Evolutionary conservation across 2,113 vertebrate species (phyloP).

Genomic region (Notothenia coriiceps): DNA sequence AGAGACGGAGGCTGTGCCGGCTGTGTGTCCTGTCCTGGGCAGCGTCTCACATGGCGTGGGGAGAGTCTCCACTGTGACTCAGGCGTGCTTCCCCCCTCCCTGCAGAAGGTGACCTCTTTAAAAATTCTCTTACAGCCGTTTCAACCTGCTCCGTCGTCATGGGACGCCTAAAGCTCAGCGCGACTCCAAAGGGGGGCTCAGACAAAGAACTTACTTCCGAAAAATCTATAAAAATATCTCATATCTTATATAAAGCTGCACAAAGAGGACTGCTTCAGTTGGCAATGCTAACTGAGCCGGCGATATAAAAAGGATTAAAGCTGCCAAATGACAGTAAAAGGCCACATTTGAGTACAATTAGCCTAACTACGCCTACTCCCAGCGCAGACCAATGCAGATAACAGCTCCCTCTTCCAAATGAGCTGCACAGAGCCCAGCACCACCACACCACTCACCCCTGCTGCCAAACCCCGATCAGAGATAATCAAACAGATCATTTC

Average conservation of each 20-base stretch:
- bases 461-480: conserved; percentile 59
- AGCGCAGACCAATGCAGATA: conserved; percentile 61
- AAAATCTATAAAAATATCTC: conserved; percentile 54
- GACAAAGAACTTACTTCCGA: conserved; percentile 64
- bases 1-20: conserved; percentile 41
- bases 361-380: conserved; percentile 61
- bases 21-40: conserved; percentile 39
- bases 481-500: conserved; percentile 64
- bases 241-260: conserved; percentile 17
- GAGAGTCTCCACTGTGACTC: conserved; percentile 75
- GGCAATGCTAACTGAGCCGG: conserved; percentile 30
- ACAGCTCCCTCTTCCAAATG: conserved; percentile 59
- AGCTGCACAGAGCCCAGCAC: conserved; percentile 53
- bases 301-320: conserved; percentile 54
- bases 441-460: conserved; percentile 58
- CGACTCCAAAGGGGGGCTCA: conserved; percentile 28
- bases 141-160: conserved; percentile 51
- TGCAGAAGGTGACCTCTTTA: conserved; percentile 78
- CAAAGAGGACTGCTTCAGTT: conserved; percentile 44
- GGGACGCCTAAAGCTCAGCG: conserved; percentile 56
- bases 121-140: conserved; percentile 66
- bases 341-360: conserved; percentile 68
- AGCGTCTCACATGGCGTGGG: conserved; percentile 59
- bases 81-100: conserved; percentile 54
- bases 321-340: conserved; percentile 66